Conservation (phyloP, 2,797 vertebrate genomes). For the Platyrinchus mystaceus region DNA sequence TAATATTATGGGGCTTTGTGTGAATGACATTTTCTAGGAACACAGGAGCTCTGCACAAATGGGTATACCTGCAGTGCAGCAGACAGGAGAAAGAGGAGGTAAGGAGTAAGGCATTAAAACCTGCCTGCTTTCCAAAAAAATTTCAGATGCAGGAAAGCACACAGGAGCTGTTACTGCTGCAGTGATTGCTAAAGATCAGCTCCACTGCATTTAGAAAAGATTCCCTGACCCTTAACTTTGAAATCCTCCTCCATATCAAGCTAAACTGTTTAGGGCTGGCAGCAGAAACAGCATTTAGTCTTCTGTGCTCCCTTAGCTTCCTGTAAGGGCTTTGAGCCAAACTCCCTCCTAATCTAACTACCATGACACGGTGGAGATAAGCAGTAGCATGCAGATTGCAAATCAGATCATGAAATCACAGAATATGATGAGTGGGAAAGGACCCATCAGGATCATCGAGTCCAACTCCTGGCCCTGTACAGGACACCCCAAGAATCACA, state of each 20-base stretch:
- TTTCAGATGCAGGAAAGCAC: background rate
- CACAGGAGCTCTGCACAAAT: background rate
- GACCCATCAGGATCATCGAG: no score
- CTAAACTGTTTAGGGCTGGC: background rate
- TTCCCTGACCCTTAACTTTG: background rate
- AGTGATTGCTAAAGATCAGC: background rate
- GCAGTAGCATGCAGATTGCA: background rate
- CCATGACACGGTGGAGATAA: background rate
- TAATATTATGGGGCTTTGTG: background rate
- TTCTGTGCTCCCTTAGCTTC: background rate
- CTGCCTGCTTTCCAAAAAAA: background rate
- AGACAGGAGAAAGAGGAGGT: background rate
- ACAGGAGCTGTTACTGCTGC: background rate
- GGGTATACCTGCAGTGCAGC: background rate
- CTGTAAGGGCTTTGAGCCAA: background rate
- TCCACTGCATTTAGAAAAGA: background rate
- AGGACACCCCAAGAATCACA: background rate
- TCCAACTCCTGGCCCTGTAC: background rate
- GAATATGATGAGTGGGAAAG: background rate
- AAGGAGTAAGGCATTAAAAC: background rate
- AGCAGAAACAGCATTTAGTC: background rate
- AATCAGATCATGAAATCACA: background rate
- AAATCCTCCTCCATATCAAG: background rate
- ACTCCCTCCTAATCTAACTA: background rate
- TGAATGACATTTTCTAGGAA: background rate